Evolutionary conservation across 2,888 invertebrate genomes (phyloP).

Genomic region (Macropis europaea): DNA sequence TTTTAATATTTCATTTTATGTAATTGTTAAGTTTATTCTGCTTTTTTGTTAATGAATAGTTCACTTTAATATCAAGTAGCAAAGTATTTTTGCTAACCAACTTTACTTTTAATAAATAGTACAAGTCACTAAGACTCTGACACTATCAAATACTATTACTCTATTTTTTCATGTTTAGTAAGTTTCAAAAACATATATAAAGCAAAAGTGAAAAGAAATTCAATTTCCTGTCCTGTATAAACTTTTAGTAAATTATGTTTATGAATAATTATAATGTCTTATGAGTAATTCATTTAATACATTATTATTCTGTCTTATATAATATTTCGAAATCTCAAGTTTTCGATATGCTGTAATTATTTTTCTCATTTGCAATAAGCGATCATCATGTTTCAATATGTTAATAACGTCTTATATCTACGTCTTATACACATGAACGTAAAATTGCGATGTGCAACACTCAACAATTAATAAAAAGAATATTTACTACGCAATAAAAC

Average conservation of each 20-base stretch:
- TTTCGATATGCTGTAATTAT: conserved; percentile 9
- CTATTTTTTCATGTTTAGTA: not conserved
- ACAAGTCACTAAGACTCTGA: conserved; percentile 8
- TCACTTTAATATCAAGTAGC: conserved; percentile 30
- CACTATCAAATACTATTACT: conserved; percentile 17
- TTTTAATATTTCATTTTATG: conserved; percentile 10
- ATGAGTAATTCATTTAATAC: not conserved
- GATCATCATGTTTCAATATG: conserved; percentile 14
- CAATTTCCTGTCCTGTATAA: conserved; percentile 11
- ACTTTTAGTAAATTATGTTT: conserved; percentile 11
- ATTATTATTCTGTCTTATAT: not conserved
- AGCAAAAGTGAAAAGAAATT: not conserved
- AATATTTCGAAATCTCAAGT: conserved; percentile 16
- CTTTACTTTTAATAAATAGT: conserved; percentile 24
- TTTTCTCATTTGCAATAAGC: conserved; percentile 22
- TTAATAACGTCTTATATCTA: conserved; percentile 3
- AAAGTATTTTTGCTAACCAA: conserved; percentile 35
- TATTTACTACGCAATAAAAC: not conserved
- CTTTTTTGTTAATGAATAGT: conserved; percentile 21
- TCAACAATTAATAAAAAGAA: not conserved
- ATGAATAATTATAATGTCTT: conserved; percentile 12
- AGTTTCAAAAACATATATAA: conserved; percentile 6
- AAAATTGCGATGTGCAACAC: not conserved
- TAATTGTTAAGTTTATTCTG: not conserved
- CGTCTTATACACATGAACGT: not conserved